Evolutionary conservation across 2,113 vertebrate genomes (phyloP), one percentile per base, ranked within the genome.

Genomic region (Rhinolophus sinicus): DNA sequence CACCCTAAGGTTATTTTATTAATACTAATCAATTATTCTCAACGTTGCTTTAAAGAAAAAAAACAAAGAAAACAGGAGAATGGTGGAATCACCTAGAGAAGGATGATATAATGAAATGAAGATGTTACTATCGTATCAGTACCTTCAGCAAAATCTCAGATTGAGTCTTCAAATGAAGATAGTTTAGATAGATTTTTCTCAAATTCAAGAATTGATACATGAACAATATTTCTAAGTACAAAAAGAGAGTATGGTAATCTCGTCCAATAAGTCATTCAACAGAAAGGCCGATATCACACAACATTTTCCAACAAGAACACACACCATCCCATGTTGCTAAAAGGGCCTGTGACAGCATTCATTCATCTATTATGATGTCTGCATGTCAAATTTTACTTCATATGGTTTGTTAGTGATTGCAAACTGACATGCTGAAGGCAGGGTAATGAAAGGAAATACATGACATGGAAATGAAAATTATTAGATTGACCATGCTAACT

Each of bases 1-100:
- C 26, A 89, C 24, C 56, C 67, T 70, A 50, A 56, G 52, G 91
- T 75, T 76, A 76, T 64, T 84, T 90, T 50, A 92, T 89, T 81
- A 92, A 47, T 95, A 60, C 10, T 40, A 38, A 78, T 44, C 50
- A 96, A 65, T 60, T 81, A 93, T 70, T 76, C 9, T 19, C 72
- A 80, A 64, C 19, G 69, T 60, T 35, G 21, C 35, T 80, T 73
- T 40, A 35, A 54, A 84, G 82, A 84, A 26, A 24, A 28, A 81
- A 90, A 22, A 58, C 19, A 60, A 60, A 90, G 26, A 30, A 38
- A 85, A 84, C 16, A 73, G 26, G 52, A 87, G 18, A 89, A 87
- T 26, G 26, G 60, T 54, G 4, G 16, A 67, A 90, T 47, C 67
- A 54, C 9, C 26, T 83, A 50, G 8, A 85, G 69, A 69, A 47